These are phyloP conservation scores for Enteromius fasciolatus DNA, from an alignment of 2,797 vertebrate species.

Conservation along the genomic window DNA sequence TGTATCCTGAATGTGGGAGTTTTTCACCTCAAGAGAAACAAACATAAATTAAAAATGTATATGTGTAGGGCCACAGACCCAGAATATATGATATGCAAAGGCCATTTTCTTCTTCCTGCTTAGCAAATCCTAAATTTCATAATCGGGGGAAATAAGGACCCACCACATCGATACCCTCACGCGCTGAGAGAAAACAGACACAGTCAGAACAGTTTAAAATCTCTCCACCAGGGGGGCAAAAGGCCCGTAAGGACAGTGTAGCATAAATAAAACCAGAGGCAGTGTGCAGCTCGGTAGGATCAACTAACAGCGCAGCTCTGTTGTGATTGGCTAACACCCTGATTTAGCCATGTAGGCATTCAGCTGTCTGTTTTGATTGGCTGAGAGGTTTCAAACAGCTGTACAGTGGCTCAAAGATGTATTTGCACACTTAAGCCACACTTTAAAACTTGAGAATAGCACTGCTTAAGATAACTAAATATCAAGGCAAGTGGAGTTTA, in stretches of 20 bases:
- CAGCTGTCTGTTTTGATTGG: constrained; percentile 43
- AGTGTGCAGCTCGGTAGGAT: neutral
- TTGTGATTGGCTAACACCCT: constrained; percentile 46
- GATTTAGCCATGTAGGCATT: constrained; percentile 26
- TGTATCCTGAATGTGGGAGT: constrained; percentile 72
- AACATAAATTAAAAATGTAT: constrained; percentile 51
- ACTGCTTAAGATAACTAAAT: constrained; percentile 3
- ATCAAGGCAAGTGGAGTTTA: constrained; percentile 1
- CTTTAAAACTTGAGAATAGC: neutral
- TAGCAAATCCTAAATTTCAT: constrained; percentile 55
- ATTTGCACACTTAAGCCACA: constrained; percentile 33
- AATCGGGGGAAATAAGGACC: constrained; percentile 53
- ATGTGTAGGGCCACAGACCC: constrained; percentile 40
- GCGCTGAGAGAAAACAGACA: constrained; percentile 30
- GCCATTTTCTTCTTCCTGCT: constrained; percentile 49
- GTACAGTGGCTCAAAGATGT: constrained; percentile 7
- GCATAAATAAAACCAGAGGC: constrained; percentile 57
- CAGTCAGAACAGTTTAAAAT: constrained; percentile 37
- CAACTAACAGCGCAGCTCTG: constrained; percentile 20
- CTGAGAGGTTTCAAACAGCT: constrained; percentile 5
- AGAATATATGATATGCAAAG: constrained; percentile 44
- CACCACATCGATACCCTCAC: constrained; percentile 53
- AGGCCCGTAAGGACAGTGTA: constrained; percentile 44
- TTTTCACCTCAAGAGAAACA: constrained; percentile 66
- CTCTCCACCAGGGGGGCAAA: constrained; percentile 46